phyloP scores from a whole-genome alignment of 2,113 vertebrate species.

The Rhynchomys soricoides region DNA sequence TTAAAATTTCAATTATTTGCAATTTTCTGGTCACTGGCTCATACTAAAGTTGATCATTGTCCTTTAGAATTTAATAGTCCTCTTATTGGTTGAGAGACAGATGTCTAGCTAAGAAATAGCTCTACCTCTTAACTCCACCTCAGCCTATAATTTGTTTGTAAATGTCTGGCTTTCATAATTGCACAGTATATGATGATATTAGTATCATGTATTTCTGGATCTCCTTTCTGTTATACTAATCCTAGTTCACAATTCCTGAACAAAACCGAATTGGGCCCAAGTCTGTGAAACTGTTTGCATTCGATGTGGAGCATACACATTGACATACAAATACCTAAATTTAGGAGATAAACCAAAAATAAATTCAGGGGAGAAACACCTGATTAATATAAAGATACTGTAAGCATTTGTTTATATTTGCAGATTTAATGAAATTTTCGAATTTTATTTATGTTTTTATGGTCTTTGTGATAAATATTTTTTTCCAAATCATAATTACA shows the following conservation, averaged over 20 bases:
- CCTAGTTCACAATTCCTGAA: neutral
- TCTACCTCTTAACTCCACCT: neutral
- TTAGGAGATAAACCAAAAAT: neutral
- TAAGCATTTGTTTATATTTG: neutral
- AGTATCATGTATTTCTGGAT: neutral
- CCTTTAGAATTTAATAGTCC: neutral
- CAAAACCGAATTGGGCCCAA: neutral
- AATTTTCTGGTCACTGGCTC: neutral
- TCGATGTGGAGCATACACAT: neutral
- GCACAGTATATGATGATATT: neutral
- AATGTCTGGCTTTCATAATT: neutral
- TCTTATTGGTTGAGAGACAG: neutral
- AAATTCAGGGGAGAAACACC: neutral
- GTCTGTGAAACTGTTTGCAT: neutral
- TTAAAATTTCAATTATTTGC: slow-evolving; percentile 28
- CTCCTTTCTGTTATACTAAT: neutral
- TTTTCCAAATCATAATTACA: neutral
- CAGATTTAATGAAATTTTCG: neutral
- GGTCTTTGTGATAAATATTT: neutral
- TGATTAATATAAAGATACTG: neutral
- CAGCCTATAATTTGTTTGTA: neutral
- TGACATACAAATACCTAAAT: neutral
- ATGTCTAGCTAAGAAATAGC: neutral
- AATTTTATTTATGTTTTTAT: neutral
- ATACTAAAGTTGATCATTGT: neutral